Base-by-base conservation (phyloP, 1,140 invertebrate genomes). In the Eueides isabella region DNA sequence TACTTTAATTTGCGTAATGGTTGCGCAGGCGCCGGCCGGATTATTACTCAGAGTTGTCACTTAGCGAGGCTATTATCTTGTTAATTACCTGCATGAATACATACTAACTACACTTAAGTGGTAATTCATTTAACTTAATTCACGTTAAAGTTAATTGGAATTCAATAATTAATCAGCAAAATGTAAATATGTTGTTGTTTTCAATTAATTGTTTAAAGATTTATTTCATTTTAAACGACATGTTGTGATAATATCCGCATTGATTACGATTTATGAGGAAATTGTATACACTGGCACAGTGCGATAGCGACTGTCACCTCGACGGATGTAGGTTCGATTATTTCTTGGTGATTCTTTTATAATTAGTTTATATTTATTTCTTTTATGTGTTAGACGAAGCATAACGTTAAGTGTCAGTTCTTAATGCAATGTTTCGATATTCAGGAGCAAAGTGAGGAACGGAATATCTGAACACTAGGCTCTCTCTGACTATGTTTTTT, bases 1-100 rank as follows among this genome's bases (percentile, higher is more conserved):
- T 33, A 12, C 1, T 55, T 55, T 55, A 55, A 55, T 68, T 26
- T 33, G 44, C 66, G 66, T 68, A 55, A 68, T 41, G 28, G 3
- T 4, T 30, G 44, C 66, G 28, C 64, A 66, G 66, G 66, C 66
- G 66, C 66, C 66, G 44, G 33, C 28, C 64, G 23, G 66, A 23
- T 67, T 44, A 48, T 30, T 28, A 29, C 41, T 26, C 19, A 31
- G 29, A 30, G 16, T 48, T 30, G 66, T 68, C 66, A 68, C 28
- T 30, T 29, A 55, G 48, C 48, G 23, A 55, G 6, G 23, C 48
- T n/a, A 55, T 55, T 55, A 55, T 55, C 48, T 55, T 26, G 48
- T 55, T 55, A 55, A 55, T 55, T 55, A 26, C 26, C 48, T n/a
- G 48, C 48, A 55, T 26, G 48, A 26, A 55, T 55, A 55, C 48